A percentile compares a stretch with the other conserved stretches of the same genome.
Evolutionary conservation across 2,113 vertebrate genomes (phyloP).

Genomic region (Tupaia chinensis): DNA sequence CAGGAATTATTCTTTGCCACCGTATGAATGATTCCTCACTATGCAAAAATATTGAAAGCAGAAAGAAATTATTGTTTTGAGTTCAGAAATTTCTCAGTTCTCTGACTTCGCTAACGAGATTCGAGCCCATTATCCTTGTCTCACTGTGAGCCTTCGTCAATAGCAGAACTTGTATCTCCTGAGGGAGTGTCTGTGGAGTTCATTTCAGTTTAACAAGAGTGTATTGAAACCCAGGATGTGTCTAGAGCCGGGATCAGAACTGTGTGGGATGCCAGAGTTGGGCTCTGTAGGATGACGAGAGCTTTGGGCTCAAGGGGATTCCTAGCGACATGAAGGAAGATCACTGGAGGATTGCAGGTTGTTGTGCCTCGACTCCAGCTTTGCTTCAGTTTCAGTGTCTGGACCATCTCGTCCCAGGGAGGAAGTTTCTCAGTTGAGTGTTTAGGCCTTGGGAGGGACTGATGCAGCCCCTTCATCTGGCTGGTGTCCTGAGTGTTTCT

Average conservation of each 20-base stretch:
- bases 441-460: not conserved
- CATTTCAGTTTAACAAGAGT: constrained; percentile 54
- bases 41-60: constrained; percentile 66
- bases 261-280: not conserved
- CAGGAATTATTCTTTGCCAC: not conserved
- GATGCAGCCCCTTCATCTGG: not conserved
- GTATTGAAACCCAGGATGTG: constrained; percentile 46
- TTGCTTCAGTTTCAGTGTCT: not conserved
- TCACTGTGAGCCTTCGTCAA: constrained; percentile 53
- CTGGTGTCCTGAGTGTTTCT: not conserved
- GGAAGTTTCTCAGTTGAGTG: not conserved
- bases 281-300: not conserved
- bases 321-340: not conserved
- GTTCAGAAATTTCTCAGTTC: constrained; percentile 58
- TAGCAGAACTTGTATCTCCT: constrained; percentile 50
- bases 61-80: constrained; percentile 75
- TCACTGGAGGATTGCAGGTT: not conserved
- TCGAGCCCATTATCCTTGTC: constrained; percentile 73
- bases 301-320: not conserved
- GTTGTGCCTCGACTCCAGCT: too few relatives aligned
- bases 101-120: constrained; percentile 71
- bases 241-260: not conserved
- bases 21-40: constrained; percentile 60
- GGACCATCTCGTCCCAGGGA: not conserved
- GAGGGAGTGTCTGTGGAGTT: constrained; percentile 46